Base-by-base conservation (phyloP, 2,797 vertebrate genomes). In the Lycodopsis pacificus region DNA sequence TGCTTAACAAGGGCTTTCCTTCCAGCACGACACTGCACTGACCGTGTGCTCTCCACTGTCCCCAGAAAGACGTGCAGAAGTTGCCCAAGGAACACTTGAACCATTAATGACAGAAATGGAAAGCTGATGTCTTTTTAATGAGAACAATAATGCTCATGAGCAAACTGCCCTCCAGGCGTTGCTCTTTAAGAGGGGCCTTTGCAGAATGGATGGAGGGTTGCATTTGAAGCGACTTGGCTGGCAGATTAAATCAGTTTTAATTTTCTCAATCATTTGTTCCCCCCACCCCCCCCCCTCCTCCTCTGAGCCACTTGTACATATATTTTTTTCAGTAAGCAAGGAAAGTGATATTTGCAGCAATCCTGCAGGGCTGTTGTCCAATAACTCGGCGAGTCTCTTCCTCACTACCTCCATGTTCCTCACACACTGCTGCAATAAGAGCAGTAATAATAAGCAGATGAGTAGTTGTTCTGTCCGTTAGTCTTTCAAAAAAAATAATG, bases 401-500 rank as follows among this genome's bases (percentile, higher is more conserved):
- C 85, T 86, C 81, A 63, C 77, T 62, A 72, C 82, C 85, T 88
- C 79, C 77, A 82, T 87, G 92, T 86, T 70, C 71, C 72, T 74
- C 77, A 71, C 79, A 83, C 72, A 76, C 76, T 82, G 80, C 85
- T 89, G 81, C 86, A 91, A 91, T 92, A 91, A 87, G 68, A 88
- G 73, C 71, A 83, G 85, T 88, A 92, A 94, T 90, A 92, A 94
- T 86, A 92, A 93, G 84, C 91, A 93, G 88, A 91, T 92, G 89
- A 90, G 84, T 71, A 48, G 85, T 76, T 86, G 77, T 83, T 89
- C 81, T 86, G 87, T 87, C 67, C 85, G 84, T 89, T 84, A 78
- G 77, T 79, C 87, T 91, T 85, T 86, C 62, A 81, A 71, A 90
- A 25, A 87, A 86, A 32, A 34, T 83, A 90, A 88, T 84, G 80